These are phyloP conservation scores for Tuta absoluta DNA, from an alignment of 2,888 invertebrate species.

Conservation along the genomic window DNA sequence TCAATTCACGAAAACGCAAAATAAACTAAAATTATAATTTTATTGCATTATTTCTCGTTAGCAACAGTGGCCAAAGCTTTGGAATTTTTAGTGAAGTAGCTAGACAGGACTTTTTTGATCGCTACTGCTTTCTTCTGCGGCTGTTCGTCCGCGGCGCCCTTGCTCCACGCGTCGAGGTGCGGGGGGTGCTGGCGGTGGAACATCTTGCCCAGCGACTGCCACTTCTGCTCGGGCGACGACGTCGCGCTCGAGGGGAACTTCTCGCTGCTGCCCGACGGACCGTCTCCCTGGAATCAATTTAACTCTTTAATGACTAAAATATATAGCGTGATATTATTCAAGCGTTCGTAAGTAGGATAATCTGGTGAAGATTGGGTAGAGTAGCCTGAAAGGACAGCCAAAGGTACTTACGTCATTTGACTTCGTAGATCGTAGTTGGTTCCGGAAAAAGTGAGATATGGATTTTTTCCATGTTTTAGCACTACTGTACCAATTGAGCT, in stretches of 20 bases:
- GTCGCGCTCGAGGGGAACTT: slow-evolving; percentile 66
- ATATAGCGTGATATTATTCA: not conserved
- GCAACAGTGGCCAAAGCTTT: slow-evolving; percentile 6
- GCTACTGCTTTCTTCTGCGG: slow-evolving; percentile 64
- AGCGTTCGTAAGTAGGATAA: not conserved
- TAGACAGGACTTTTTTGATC: slow-evolving; percentile 70
- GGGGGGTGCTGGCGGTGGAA: slow-evolving; percentile 60
- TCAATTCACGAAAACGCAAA: too few species aligned
- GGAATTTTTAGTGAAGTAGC: slow-evolving; percentile 66
- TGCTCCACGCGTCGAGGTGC: not conserved
- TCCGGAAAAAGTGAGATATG: slow-evolving; percentile 70
- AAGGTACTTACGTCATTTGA: slow-evolving; percentile 68
- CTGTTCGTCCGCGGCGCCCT: slow-evolving; percentile 50
- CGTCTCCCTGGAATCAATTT: slow-evolving; percentile 62
- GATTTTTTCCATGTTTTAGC: slow-evolving; percentile 75
- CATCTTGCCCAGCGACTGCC: slow-evolving; percentile 76
- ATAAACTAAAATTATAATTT: slow-evolving; percentile 3
- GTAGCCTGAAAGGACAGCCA: too few species aligned
- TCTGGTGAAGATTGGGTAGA: not conserved
- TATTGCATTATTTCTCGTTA: slow-evolving; percentile 15
- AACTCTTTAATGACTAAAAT: not conserved
- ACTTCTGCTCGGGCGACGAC: slow-evolving; percentile 69
- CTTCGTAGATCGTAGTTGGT: slow-evolving; percentile 68
- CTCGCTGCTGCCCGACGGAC: slow-evolving; percentile 62
- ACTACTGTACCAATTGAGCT: slow-evolving; percentile 63